These are phyloP conservation scores for Panopea generosa DNA, from an alignment of 2,888 invertebrate genomes.

Conservation along the genomic window DNA sequence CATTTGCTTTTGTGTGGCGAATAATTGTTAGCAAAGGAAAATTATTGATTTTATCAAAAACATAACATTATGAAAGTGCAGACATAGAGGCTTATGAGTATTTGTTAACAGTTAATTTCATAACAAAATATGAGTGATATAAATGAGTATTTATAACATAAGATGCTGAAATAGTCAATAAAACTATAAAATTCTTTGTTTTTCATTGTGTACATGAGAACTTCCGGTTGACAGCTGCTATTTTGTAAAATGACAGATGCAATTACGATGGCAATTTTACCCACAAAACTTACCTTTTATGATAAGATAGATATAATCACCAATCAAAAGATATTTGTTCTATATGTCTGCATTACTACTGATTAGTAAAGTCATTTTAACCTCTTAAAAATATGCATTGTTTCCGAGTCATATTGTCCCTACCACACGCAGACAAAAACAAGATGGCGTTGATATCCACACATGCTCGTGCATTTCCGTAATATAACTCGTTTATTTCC, in stretches of 20 bases:
- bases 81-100: no score
- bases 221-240: slow-evolving; percentile 54
- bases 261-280: background rate
- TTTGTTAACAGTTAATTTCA: background rate
- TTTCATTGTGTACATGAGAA: slow-evolving; percentile 52
- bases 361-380: slow-evolving; percentile 16
- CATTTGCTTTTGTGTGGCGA: no score
- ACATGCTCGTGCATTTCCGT: no score
- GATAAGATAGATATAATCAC: background rate
- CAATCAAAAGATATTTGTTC: background rate
- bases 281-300: slow-evolving; percentile 8
- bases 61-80: no score
- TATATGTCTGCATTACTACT: background rate
- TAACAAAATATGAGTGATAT: background rate
- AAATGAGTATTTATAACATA: background rate
- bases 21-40: no score
- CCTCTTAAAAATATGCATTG: slow-evolving; percentile 25
- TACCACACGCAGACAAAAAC: slow-evolving; percentile 57
- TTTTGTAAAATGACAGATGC: slow-evolving; percentile 6
- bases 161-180: background rate
- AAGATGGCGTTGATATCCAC: slow-evolving; percentile 49
- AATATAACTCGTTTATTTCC: no score
- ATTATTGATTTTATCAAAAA: no score
- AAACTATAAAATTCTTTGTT: slow-evolving; percentile 46
- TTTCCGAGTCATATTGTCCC: slow-evolving; percentile 19